phyloP scores from a whole-genome alignment of 2,113 vertebrate genomes.

The Lonchura striata region DNA sequence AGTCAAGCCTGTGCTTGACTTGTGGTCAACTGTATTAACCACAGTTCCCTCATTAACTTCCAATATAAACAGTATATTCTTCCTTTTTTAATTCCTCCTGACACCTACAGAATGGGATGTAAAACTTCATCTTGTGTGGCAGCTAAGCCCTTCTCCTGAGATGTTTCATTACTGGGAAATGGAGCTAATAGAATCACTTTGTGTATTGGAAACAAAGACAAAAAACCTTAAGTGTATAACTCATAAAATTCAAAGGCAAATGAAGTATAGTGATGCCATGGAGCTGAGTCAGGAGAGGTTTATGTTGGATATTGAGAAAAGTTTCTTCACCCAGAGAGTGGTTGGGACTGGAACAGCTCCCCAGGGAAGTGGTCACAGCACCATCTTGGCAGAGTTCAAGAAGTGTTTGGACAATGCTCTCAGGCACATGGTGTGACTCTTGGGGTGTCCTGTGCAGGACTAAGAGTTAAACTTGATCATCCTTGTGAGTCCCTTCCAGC shows the following conservation, averaged over 20 bases:
- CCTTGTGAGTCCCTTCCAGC: background rate
- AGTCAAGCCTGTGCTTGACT: background rate
- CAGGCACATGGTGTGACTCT: background rate
- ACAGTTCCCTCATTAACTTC: background rate
- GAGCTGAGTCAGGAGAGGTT: background rate
- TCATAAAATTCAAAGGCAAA: background rate
- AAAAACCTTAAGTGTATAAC: background rate
- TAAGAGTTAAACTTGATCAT: rapidly evolving
- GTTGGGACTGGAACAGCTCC: rapidly evolving
- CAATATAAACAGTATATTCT: background rate
- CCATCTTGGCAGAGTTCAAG: background rate
- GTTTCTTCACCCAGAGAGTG: background rate
- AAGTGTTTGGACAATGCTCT: rapidly evolving
- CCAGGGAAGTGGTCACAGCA: background rate
- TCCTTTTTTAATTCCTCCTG: background rate
- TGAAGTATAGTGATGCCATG: background rate
- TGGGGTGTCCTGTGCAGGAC: no score
- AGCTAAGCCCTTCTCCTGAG: background rate
- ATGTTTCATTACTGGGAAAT: background rate
- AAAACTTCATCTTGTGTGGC: background rate
- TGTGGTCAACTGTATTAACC: background rate
- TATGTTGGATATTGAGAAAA: background rate
- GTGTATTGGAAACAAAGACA: background rate
- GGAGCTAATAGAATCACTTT: background rate
- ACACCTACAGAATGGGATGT: background rate